Conservation (phyloP, 1,140 invertebrate genomes). For the Drosophila jambulina region DNA sequence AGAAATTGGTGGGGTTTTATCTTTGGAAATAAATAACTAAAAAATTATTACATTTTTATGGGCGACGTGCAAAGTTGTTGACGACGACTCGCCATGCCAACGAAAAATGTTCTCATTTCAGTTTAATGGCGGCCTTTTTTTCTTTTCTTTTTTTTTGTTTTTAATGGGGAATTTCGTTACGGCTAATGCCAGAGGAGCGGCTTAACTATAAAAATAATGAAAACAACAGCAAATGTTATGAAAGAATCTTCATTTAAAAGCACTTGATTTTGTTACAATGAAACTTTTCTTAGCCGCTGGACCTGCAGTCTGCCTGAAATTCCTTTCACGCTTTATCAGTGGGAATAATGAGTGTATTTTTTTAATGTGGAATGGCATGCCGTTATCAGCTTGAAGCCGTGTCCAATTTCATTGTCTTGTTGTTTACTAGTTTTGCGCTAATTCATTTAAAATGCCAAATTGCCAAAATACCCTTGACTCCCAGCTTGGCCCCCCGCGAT, state of each 20-base stretch:
- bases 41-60: conserved; percentile 45
- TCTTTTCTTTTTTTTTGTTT: conserved; percentile 12
- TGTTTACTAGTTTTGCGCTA: conserved; percentile 63
- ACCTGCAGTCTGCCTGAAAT: conserved; percentile 8
- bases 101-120: conserved; percentile 44
- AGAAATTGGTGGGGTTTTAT: conserved; percentile 31
- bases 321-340: conserved; percentile 29
- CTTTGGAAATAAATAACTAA: conserved; percentile 43
- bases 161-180: conserved; percentile 15
- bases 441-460: conserved; percentile 64
- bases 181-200: conserved; percentile 18
- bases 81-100: conserved; percentile 2
- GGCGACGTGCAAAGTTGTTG: conserved; percentile 27
- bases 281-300: conserved; percentile 10
- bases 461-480: conserved; percentile 38
- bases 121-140: conserved; percentile 30
- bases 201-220: conserved; percentile 18
- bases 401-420: conserved; percentile 52
- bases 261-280: conserved; percentile 32
- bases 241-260: conserved; percentile 33
- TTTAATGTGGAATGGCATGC: conserved; percentile 36
- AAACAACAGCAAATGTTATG: conserved; percentile 6
- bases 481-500: conserved; percentile 12
- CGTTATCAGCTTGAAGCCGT: conserved; percentile 43
- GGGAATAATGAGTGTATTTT: conserved; percentile 7